Conservation (phyloP, 2,113 vertebrate species). For the Lophius piscatorius region DNA sequence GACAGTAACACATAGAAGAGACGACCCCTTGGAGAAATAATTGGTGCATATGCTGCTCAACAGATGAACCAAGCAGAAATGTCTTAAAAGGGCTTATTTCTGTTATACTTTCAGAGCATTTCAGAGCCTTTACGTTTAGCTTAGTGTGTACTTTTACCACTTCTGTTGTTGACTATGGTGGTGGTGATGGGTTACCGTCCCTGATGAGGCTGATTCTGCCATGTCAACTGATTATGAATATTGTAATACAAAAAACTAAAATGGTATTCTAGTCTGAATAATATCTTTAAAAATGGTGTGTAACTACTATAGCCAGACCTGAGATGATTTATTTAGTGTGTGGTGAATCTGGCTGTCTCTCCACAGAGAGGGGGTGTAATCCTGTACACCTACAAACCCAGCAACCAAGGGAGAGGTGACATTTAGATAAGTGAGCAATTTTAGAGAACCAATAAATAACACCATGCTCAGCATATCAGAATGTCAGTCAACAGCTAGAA, state of each 20-base stretch:
- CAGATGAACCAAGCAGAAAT: no score
- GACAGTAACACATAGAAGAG: no score
- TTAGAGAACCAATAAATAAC: constrained; percentile 62
- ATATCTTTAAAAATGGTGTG: neutral
- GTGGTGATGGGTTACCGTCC: no score
- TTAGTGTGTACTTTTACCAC: no score
- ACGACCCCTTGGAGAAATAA: no score
- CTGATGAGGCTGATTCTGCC: no score
- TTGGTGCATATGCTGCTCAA: no score
- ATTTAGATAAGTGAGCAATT: constrained; percentile 65
- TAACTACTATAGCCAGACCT: constrained; percentile 4
- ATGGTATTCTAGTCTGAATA: neutral
- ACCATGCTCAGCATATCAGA: constrained; percentile 56
- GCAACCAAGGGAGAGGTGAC: constrained; percentile 36
- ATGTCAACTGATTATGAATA: neutral
- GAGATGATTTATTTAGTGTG: constrained; percentile 64
- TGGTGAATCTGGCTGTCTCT: constrained; percentile 68
- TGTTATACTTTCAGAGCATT: no score
- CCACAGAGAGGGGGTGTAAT: constrained; percentile 45
- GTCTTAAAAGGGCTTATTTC: no score
- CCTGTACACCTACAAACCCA: constrained; percentile 46
- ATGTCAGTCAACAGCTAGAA: constrained; percentile 46
- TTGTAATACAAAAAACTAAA: neutral
- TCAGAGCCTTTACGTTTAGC: no score
- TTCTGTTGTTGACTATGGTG: no score